phyloP scores from a whole-genome alignment of 2,797 vertebrate genomes.

The Todus mexicanus region DNA sequence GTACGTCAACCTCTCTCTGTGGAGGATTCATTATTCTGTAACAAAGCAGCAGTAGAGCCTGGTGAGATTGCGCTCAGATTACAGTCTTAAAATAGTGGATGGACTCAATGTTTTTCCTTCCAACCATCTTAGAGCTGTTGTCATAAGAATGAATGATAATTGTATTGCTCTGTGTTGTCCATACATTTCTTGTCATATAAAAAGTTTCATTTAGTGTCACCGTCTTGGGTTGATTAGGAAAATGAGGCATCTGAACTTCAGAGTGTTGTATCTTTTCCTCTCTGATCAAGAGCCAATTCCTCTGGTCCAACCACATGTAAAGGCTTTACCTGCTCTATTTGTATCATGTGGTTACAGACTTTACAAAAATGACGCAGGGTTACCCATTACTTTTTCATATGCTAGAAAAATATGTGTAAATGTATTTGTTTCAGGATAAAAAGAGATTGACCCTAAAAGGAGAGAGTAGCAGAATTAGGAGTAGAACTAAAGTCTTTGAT shows the following conservation, averaged over 20 bases:
- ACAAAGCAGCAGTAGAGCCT: background rate
- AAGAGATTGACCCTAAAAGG: background rate
- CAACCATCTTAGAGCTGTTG: background rate
- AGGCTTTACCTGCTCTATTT: background rate
- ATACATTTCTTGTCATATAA: background rate
- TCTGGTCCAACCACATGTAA: background rate
- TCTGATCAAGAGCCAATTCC: background rate
- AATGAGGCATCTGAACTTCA: background rate
- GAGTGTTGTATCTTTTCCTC: background rate
- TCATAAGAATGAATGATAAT: background rate
- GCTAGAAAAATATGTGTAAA: background rate
- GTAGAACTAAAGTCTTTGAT: background rate
- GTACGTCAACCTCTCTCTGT: background rate
- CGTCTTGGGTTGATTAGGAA: background rate
- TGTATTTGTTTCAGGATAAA: background rate
- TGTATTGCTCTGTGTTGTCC: background rate
- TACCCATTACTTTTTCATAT: background rate
- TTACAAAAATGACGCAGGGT: background rate
- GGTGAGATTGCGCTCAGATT: background rate
- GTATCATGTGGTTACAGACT: background rate
- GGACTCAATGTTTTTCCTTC: background rate
- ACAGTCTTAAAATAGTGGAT: background rate
- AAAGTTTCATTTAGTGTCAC: background rate
- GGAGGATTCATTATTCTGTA: background rate
- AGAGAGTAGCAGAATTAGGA: background rate